Evolutionary conservation across 2,797 vertebrate genomes (phyloP).

Genomic region (Oceanodroma leucorhoa): DNA sequence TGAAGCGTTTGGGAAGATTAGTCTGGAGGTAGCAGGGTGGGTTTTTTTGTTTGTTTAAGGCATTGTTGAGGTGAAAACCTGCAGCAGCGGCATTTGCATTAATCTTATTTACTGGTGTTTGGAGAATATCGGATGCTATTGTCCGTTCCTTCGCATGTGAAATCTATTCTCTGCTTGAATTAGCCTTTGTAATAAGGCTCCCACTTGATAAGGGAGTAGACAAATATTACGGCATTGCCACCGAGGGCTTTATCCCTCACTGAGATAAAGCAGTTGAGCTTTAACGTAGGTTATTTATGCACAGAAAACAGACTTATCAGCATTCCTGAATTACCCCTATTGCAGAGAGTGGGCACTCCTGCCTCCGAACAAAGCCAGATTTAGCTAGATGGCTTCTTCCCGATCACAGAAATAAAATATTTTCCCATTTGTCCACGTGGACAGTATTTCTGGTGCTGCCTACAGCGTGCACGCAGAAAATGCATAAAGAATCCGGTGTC

Average conservation of each 20-base stretch:
- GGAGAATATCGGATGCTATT: not conserved
- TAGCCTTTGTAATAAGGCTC: constrained; percentile 25
- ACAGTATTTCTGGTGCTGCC: not conserved
- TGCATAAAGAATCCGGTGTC: not conserved
- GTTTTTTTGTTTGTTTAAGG: not conserved
- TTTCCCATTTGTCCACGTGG: not conserved
- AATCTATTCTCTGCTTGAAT: constrained; percentile 49
- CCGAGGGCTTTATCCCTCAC: not conserved
- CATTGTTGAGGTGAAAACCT: not conserved
- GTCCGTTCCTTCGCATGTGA: not conserved
- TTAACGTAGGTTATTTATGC: not conserved
- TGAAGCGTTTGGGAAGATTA: not conserved
- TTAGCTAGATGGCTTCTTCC: not conserved
- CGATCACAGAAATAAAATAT: not conserved
- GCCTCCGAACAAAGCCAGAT: not conserved
- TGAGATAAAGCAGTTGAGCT: not conserved
- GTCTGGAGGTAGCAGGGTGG: not conserved
- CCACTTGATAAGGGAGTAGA: not conserved
- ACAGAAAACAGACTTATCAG: not conserved
- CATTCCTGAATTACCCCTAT: not conserved
- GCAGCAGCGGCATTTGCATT: not conserved
- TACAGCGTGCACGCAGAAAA: not conserved
- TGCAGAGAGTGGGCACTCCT: not conserved
- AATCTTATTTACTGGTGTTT: constrained; percentile 1
- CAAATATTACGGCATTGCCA: not conserved